A percentile compares a stretch with the other conserved stretches of the same genome.
Conservation (phyloP, 1,140 invertebrate genomes). For the Rhynchophorus ferrugineus region DNA sequence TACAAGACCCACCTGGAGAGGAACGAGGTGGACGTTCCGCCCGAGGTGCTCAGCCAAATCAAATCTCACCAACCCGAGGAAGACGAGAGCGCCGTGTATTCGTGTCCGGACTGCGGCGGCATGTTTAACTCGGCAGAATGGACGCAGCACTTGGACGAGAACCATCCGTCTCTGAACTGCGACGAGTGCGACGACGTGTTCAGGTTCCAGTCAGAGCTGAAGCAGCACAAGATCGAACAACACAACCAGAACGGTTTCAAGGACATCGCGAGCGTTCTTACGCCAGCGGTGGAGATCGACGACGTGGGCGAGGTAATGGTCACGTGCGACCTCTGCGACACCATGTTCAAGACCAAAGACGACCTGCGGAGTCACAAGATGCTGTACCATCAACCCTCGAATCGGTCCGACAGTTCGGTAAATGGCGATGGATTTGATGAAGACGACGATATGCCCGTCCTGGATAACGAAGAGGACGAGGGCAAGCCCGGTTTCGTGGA, state of each 20-base stretch:
- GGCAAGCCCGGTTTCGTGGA: constrained; percentile 7
- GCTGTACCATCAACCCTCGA: constrained; percentile 11
- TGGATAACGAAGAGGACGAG: background rate
- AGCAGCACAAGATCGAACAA: constrained; percentile 57
- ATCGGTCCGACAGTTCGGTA: constrained; percentile 4
- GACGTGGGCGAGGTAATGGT: constrained; percentile 3
- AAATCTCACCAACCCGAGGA: constrained; percentile 28
- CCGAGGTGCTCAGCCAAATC: background rate
- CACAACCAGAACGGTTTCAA: constrained; percentile 56
- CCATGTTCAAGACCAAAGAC: constrained; percentile 26
- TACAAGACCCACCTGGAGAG: constrained; percentile 42
- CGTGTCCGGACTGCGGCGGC: constrained; percentile 49
- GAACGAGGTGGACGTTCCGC: constrained; percentile 10
- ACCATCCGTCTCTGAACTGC: constrained; percentile 49
- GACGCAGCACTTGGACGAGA: constrained; percentile 47
- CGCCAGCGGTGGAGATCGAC: constrained; percentile 20
- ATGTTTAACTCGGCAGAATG: constrained; percentile 48
- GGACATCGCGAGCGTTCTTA: constrained; percentile 32
- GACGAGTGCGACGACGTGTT: constrained; percentile 56
- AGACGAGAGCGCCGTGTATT: constrained; percentile 47
- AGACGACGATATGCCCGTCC: background rate
- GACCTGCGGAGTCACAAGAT: constrained; percentile 29
- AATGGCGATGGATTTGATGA: background rate
- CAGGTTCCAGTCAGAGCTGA: constrained; percentile 48
- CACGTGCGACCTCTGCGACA: constrained; percentile 32